These are phyloP conservation scores for Drosophila algonquin DNA, from an alignment of 2,888 invertebrate species.

Conservation along the genomic window DNA sequence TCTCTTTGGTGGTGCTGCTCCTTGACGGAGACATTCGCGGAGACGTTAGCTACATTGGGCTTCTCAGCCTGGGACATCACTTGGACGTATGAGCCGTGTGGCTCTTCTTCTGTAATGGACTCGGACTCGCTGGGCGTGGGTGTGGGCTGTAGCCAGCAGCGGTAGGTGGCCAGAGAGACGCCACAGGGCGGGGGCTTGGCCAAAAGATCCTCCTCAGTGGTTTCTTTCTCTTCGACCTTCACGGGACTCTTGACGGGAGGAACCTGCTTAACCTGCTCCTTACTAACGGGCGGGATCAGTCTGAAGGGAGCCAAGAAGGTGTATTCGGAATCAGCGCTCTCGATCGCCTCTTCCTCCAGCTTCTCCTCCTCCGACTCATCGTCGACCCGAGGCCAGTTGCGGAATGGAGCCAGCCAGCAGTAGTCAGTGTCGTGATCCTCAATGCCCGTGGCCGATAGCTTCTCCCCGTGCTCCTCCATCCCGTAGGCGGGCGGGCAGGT, in stretches of 20 bases:
- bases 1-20: constrained; percentile 28
- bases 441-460: constrained; percentile 49
- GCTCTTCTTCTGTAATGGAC: neutral
- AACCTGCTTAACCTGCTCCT: too few relatives aligned
- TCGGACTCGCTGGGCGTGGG: neutral
- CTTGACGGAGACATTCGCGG: constrained; percentile 38
- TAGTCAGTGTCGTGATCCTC: constrained; percentile 66
- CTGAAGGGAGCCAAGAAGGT: constrained; percentile 57
- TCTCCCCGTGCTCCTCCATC: constrained; percentile 53
- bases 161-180: constrained; percentile 45
- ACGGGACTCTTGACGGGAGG: neutral
- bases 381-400: constrained; percentile 30
- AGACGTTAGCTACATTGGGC: neutral
- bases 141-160: constrained; percentile 50
- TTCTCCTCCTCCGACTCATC: neutral
- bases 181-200: constrained; percentile 45
- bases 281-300: neutral
- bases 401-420: constrained; percentile 63
- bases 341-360: neutral
- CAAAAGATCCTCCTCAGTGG: constrained; percentile 6
- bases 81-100: constrained; percentile 9
- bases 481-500: constrained; percentile 41
- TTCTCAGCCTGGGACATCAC: constrained; percentile 10
- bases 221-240: neutral
- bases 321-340: constrained; percentile 15